phyloP scores from a whole-genome alignment of 2,113 vertebrate species.

The Gobiocypris rarus region DNA sequence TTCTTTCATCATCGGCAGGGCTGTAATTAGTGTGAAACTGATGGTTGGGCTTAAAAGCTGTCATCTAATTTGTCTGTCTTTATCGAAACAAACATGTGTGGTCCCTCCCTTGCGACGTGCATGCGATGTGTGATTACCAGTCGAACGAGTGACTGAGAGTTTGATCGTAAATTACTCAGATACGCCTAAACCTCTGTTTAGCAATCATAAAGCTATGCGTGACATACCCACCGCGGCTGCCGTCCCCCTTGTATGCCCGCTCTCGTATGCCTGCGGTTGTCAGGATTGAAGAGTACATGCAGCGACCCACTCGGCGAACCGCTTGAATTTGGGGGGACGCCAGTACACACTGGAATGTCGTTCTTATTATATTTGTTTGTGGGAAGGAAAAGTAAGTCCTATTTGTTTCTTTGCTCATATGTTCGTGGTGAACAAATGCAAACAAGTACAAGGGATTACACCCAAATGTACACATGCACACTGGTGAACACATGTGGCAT shows the following conservation, averaged over 20 bases:
- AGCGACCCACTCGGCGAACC: not conserved
- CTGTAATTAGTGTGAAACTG: constrained; percentile 77
- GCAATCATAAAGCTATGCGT: constrained; percentile 72
- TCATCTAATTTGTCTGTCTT: constrained; percentile 83
- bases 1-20: constrained; percentile 71
- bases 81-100: constrained; percentile 79
- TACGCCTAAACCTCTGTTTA: constrained; percentile 65
- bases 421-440: constrained; percentile 42
- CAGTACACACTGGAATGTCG: constrained; percentile 12
- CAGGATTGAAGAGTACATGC: constrained; percentile 60
- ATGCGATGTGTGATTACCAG: constrained; percentile 53
- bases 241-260: not conserved
- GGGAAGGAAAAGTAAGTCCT: constrained; percentile 35
- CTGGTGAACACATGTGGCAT: constrained; percentile 48
- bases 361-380: constrained; percentile 38
- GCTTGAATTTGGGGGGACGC: not conserved
- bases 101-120: constrained; percentile 65
- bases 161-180: constrained; percentile 66
- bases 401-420: constrained; percentile 51
- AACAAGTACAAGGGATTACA: constrained; percentile 45
- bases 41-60: constrained; percentile 74
- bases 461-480: constrained; percentile 31
- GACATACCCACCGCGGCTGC: constrained; percentile 66
- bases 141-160: constrained; percentile 46
- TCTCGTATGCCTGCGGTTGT: constrained; percentile 41